phyloP scores from a whole-genome alignment of 1,140 invertebrate genomes.

The Drosophila littoralis region DNA sequence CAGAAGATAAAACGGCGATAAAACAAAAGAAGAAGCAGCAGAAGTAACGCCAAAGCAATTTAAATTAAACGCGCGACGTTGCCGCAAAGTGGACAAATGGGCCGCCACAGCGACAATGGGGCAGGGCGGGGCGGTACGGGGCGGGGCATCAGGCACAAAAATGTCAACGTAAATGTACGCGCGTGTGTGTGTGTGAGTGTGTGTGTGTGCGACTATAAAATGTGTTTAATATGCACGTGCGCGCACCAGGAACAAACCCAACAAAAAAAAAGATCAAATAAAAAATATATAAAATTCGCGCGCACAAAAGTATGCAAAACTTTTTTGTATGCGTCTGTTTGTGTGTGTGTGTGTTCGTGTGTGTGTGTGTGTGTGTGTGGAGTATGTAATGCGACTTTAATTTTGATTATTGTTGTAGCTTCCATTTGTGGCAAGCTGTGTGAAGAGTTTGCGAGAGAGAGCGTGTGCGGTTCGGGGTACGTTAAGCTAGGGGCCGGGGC shows the following conservation, averaged over 20 bases:
- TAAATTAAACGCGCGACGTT: constrained; percentile 69
- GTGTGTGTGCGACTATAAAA: constrained; percentile 66
- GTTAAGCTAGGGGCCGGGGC: constrained; percentile 44
- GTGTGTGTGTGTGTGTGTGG: constrained; percentile 13
- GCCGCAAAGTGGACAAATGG: constrained; percentile 54
- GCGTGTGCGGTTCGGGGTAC: background rate
- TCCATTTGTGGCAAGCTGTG: constrained; percentile 26
- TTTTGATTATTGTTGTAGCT: constrained; percentile 51
- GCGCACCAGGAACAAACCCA: constrained; percentile 39
- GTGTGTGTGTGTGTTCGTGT: constrained; percentile 25
- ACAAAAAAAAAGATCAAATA: background rate
- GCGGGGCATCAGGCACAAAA: constrained; percentile 53
- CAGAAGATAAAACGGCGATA: constrained; percentile 36
- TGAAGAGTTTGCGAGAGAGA: background rate
- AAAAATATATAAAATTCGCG: constrained; percentile 61
- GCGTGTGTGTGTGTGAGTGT: constrained; percentile 31
- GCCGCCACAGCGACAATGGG: background rate
- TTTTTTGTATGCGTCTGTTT: constrained; percentile 43
- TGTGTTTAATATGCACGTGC: constrained; percentile 75
- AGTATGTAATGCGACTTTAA: constrained; percentile 50
- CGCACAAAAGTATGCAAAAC: constrained; percentile 55
- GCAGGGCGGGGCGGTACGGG: background rate
- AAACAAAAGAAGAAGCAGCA: constrained; percentile 24
- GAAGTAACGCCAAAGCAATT: constrained; percentile 64
- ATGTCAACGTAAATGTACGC: constrained; percentile 40